Conservation (phyloP, 2,888 invertebrate genomes). For the Bruchidius siliquastri region DNA sequence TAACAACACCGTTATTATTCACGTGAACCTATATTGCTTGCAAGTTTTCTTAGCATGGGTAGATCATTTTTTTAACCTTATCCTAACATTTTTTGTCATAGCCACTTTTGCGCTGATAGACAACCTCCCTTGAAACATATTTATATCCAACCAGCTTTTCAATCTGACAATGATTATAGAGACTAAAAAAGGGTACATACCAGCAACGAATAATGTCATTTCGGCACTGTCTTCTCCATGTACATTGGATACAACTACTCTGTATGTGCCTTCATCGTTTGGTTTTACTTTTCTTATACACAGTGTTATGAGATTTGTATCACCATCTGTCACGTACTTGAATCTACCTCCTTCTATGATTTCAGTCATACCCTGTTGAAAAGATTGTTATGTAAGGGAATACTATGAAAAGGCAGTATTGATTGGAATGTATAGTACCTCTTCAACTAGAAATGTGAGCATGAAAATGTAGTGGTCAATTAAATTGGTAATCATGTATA, state of each 20-base stretch:
- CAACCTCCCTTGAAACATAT: too few relatives aligned
- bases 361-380: slow-evolving; percentile 70
- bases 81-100: too few relatives aligned
- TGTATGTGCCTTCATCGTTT: slow-evolving; percentile 96
- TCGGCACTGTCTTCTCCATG: slow-evolving; percentile 96
- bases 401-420: background rate
- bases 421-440: too few relatives aligned
- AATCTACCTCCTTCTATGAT: slow-evolving; percentile 94
- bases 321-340: slow-evolving; percentile 91
- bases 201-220: slow-evolving; percentile 93
- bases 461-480: too few relatives aligned
- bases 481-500: too few relatives aligned
- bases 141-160: too few relatives aligned
- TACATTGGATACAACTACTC: slow-evolving; percentile 84
- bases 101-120: too few relatives aligned
- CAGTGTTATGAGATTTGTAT: slow-evolving; percentile 85
- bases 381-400: slow-evolving; percentile 11
- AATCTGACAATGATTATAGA: too few relatives aligned
- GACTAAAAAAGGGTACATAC: slow-evolving; percentile 47
- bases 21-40: background rate
- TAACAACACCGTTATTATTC: background rate
- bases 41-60: too few relatives aligned
- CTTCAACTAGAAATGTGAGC: too few relatives aligned
- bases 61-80: too few relatives aligned
- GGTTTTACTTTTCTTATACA: slow-evolving; percentile 95